phyloP scores from a whole-genome alignment of 2,113 vertebrate genomes.

The Thunnus maccoyii region DNA sequence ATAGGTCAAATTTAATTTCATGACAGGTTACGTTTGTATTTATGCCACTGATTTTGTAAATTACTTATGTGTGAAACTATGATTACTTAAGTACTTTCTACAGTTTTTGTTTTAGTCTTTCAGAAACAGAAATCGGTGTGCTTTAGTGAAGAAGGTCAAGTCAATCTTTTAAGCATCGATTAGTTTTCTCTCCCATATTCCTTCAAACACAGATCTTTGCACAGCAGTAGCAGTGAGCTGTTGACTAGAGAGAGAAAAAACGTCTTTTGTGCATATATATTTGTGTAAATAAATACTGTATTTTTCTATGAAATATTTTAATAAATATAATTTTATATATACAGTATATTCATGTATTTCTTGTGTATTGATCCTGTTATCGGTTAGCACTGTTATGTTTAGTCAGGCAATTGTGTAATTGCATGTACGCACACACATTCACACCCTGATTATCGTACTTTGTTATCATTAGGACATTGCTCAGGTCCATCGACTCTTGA shows the following conservation, averaged over 20 bases:
- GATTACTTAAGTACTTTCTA: background rate
- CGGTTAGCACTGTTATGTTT: background rate
- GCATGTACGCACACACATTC: background rate
- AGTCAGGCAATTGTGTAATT: background rate
- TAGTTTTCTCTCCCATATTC: background rate
- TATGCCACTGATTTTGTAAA: background rate
- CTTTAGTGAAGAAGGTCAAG: background rate
- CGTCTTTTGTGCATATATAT: conserved; percentile 29
- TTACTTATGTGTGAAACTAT: background rate
- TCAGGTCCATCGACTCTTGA: background rate
- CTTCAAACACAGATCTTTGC: background rate
- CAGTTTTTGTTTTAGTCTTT: background rate
- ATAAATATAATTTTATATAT: conserved; percentile 49
- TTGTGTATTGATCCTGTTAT: background rate
- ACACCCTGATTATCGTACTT: background rate
- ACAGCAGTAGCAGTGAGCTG: background rate
- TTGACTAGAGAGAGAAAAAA: background rate
- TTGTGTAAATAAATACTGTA: conserved; percentile 55
- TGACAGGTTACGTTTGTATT: conserved; percentile 3
- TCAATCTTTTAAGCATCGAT: background rate
- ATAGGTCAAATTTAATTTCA: background rate
- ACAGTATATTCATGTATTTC: background rate
- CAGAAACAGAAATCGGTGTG: background rate
- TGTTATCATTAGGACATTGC: too few species aligned
- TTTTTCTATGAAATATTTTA: conserved; percentile 70